A percentile compares a stretch with the other conserved stretches of the same genome.
phyloP scores from a whole-genome alignment of 2,797 vertebrate species.

The Carcharodon carcharias region DNA sequence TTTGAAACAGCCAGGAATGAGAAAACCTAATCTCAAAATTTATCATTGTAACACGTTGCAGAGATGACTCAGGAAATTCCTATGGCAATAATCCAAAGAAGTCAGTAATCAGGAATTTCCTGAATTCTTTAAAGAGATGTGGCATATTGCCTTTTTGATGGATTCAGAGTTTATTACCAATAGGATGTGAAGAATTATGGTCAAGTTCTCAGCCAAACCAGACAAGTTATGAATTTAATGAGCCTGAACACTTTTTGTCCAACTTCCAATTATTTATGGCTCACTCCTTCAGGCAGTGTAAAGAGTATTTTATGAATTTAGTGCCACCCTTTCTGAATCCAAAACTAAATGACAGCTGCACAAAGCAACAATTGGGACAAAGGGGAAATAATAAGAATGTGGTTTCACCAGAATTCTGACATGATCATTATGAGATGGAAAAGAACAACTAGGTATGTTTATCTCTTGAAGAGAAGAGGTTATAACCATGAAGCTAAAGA shows the following conservation, averaged over 20 bases:
- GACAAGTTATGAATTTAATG: neutral
- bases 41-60: neutral
- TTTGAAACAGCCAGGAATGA: neutral
- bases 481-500: neutral
- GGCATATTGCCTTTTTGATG: neutral
- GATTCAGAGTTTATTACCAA: neutral
- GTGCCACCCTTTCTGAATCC: neutral
- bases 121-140: neutral
- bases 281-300: neutral
- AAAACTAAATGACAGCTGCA: neutral
- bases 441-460: neutral
- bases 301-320: neutral
- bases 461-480: neutral
- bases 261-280: neutral
- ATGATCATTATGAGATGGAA: neutral
- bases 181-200: neutral
- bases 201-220: neutral
- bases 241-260: neutral
- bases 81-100: neutral
- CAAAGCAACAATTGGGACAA: too few relatives aligned
- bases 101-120: neutral
- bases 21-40: neutral
- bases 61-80: neutral
- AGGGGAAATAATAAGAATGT: neutral
- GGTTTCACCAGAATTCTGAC: neutral